Evolutionary conservation across 2,888 invertebrate genomes (phyloP).

Genomic region (Drosophila anomalipes): DNA sequence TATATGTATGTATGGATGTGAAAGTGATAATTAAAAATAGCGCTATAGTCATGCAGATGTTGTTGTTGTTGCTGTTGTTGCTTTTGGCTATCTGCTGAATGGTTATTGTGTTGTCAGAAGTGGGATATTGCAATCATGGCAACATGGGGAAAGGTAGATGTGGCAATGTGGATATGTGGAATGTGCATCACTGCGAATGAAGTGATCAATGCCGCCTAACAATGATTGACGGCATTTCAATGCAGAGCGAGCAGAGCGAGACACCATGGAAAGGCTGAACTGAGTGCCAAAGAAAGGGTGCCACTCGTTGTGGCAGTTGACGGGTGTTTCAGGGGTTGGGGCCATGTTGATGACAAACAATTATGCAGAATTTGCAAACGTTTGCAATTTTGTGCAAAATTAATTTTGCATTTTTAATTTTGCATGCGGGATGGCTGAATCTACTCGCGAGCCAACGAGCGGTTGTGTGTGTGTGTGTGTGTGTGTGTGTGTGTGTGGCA

Average conservation of each 20-base stretch:
- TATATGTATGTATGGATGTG: slow-evolving; percentile 34
- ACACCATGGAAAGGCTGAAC: not conserved
- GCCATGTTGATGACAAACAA: slow-evolving; percentile 76
- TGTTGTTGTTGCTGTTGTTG: slow-evolving; percentile 28
- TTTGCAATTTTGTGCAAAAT: slow-evolving; percentile 78
- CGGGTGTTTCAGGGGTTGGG: not conserved
- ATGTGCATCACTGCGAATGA: slow-evolving; percentile 58
- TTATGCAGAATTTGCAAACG: slow-evolving; percentile 84
- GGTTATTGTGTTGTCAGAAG: slow-evolving; percentile 69
- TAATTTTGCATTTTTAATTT: slow-evolving; percentile 83
- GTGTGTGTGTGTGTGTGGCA: slow-evolving; percentile 15
- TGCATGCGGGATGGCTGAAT: slow-evolving; percentile 22
- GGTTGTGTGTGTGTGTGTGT: slow-evolving; percentile 1
- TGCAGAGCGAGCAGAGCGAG: slow-evolving; percentile 15
- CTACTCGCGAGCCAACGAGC: not conserved
- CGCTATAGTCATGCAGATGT: slow-evolving; percentile 57
- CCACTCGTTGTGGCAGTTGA: not conserved
- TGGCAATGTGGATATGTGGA: slow-evolving; percentile 24
- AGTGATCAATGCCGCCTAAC: slow-evolving; percentile 75
- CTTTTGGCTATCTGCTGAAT: slow-evolving; percentile 30
- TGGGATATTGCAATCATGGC: slow-evolving; percentile 71
- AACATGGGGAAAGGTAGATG: slow-evolving; percentile 47
- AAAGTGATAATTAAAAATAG: slow-evolving; percentile 80
- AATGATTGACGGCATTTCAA: slow-evolving; percentile 80
- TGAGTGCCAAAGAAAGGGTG: not conserved